phyloP scores from a whole-genome alignment of 2,888 invertebrate genomes.

The Acronicta psi region DNA sequence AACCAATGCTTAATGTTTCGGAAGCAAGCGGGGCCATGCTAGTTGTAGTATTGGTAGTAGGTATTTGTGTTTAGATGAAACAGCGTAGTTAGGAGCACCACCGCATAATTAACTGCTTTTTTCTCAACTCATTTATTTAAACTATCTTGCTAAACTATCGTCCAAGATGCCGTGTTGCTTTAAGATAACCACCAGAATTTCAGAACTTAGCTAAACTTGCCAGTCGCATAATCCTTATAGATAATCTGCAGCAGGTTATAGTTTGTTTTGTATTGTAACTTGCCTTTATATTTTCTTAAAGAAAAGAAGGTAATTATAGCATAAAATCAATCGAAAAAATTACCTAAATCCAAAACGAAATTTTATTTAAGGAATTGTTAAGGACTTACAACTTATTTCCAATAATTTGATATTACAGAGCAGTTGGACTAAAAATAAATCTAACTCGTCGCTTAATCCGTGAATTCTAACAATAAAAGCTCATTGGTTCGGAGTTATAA shows the following conservation, averaged over 20 bases:
- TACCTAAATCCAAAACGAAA: neutral
- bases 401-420: conserved; percentile 30
- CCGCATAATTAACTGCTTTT: conserved; percentile 1
- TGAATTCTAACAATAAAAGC: conserved; percentile 27
- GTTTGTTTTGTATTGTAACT: too few species aligned
- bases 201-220: conserved; percentile 15
- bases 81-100: neutral
- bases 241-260: too few species aligned
- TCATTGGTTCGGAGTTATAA: conserved; percentile 31
- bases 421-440: conserved; percentile 22
- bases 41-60: neutral
- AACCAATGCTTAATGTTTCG: conserved; percentile 6
- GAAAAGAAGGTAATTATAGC: too few species aligned
- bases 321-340: neutral
- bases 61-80: neutral
- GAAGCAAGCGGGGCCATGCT: neutral
- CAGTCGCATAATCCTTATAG: neutral
- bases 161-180: conserved; percentile 1
- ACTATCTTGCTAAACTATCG: conserved; percentile 1
- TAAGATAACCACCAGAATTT: conserved; percentile 10
- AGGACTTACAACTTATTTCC: conserved; percentile 31
- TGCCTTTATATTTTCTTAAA: too few species aligned
- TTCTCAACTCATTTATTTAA: conserved; percentile 14
- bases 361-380: conserved; percentile 19
- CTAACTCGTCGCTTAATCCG: conserved; percentile 20